Evolutionary conservation across 2,113 vertebrate species (phyloP).

Genomic region (Equus quagga): DNA sequence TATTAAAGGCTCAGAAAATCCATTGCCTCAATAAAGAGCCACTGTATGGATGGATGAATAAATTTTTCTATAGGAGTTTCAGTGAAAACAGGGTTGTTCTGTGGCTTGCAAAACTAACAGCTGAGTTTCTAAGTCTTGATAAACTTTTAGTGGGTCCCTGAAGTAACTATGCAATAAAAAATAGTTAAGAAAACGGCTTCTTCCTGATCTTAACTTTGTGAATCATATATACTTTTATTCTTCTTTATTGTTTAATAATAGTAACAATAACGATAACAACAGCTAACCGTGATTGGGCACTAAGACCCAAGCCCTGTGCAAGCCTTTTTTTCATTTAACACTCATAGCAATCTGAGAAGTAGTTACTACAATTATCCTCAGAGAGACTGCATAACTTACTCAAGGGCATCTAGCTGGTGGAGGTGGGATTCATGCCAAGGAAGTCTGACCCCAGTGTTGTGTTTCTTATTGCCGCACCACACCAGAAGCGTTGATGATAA

Average conservation of each 20-base stretch:
- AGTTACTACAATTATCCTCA: not conserved
- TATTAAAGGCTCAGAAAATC: not conserved
- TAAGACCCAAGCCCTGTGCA: not conserved
- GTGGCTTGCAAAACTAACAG: not conserved
- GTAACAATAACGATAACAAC: not conserved
- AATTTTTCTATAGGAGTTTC: not conserved
- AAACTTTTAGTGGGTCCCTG: not conserved
- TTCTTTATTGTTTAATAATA: not conserved
- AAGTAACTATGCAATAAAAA: not conserved
- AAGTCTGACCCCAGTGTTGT: not conserved
- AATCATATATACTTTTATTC: not conserved
- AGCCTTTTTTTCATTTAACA: not conserved
- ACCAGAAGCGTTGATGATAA: not conserved
- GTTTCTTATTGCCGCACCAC: not conserved
- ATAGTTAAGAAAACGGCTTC: not conserved
- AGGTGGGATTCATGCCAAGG: not conserved
- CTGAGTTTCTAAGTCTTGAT: not conserved
- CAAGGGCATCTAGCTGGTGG: not conserved
- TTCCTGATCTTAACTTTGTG: not conserved
- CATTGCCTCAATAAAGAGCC: not conserved
- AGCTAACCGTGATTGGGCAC: not conserved
- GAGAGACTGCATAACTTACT: not conserved
- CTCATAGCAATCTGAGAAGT: not conserved
- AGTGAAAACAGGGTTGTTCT: not conserved
- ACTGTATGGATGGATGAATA: not conserved